phyloP scores from a whole-genome alignment of 2,888 invertebrate species.

The Lypha dubia region DNA sequence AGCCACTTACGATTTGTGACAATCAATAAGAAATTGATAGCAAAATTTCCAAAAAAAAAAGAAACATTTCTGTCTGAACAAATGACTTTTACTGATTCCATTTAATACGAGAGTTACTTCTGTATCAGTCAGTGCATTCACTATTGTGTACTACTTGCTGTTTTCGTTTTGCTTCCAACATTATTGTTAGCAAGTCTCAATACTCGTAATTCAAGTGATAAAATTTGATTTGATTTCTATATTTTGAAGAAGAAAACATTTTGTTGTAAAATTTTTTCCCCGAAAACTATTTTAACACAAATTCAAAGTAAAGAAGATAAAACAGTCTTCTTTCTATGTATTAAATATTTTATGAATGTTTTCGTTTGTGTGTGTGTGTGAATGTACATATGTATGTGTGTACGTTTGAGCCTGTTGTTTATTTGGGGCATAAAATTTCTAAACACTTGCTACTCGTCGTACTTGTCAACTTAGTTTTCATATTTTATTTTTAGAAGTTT shows the following conservation, averaged over 20 bases:
- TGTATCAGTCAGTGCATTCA: background rate
- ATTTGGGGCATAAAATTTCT: constrained; percentile 41
- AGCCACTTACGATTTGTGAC: constrained; percentile 48
- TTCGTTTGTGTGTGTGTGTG: background rate
- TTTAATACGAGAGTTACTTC: constrained; percentile 15
- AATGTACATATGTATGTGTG: background rate
- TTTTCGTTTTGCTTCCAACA: constrained; percentile 5
- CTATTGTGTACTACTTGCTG: background rate
- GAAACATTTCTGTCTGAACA: constrained; percentile 31
- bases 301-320: background rate
- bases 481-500: constrained; percentile 10
- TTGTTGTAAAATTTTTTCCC: background rate
- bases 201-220: constrained; percentile 52
- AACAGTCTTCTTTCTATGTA: background rate
- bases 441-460: constrained; percentile 29
- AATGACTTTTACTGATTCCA: constrained; percentile 42
- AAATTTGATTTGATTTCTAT: constrained; percentile 56
- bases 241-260: constrained; percentile 9
- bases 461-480: constrained; percentile 38
- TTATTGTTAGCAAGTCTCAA: constrained; percentile 36
- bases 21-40: constrained; percentile 49
- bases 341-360: background rate
- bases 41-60: constrained; percentile 21
- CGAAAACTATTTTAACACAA: background rate
- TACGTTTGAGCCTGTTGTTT: background rate